These are phyloP conservation scores for Epinephelus awoara DNA, from an alignment of 2,797 vertebrate genomes.

Conservation along the genomic window DNA sequence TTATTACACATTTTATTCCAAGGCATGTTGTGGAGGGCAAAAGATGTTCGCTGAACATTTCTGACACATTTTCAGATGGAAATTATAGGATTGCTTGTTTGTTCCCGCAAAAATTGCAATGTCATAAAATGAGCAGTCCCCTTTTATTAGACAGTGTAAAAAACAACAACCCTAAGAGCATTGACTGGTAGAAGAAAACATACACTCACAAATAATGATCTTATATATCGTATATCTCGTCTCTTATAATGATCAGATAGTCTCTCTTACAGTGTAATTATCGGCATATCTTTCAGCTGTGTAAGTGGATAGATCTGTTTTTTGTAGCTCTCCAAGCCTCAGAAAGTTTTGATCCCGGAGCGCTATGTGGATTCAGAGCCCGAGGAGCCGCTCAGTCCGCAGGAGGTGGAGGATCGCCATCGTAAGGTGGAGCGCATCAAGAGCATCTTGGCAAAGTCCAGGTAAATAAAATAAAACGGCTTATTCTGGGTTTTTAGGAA, in stretches of 20 bases:
- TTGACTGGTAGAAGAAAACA: background rate
- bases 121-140: no score
- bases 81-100: no score
- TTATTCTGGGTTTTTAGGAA: no score
- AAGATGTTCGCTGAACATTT: background rate
- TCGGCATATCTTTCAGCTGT: background rate
- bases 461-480: conserved; percentile 80
- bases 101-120: no score
- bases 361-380: conserved; percentile 94
- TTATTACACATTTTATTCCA: background rate
- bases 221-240: no score
- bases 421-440: conserved; percentile 97
- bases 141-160: no score
- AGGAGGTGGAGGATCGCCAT: conserved; percentile 93
- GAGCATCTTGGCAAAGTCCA: conserved; percentile 94
- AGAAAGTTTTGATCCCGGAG: conserved; percentile 96
- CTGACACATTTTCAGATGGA: no score
- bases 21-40: background rate
- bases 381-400: conserved; percentile 92
- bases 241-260: no score
- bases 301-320: conserved; percentile 22
- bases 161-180: no score
- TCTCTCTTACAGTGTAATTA: background rate
- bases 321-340: conserved; percentile 91
- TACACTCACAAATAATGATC: background rate